Evolutionary conservation across 2,113 vertebrate species (phyloP).

Genomic region (Collichthys lucidus): DNA sequence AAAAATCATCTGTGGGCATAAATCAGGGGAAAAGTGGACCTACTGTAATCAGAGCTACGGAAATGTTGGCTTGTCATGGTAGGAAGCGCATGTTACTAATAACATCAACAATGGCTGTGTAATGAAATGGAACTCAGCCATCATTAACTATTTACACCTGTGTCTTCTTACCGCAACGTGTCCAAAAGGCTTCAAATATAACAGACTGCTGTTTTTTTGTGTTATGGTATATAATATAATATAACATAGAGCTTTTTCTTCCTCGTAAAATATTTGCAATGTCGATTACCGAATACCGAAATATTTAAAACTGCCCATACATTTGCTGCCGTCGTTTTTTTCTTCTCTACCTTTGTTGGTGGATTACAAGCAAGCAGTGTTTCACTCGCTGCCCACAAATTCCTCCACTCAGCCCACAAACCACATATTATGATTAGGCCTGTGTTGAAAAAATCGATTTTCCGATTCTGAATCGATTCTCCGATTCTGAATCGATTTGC

Average conservation of each 20-base stretch:
- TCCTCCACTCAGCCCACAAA: too few species aligned
- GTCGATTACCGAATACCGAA: not conserved
- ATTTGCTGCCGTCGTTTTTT: not conserved
- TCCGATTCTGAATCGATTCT: too few species aligned
- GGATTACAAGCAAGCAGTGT: not conserved
- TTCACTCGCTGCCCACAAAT: too few species aligned
- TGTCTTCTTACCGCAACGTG: not conserved
- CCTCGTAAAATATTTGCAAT: not conserved
- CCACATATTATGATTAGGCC: too few species aligned
- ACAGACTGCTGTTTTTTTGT: not conserved
- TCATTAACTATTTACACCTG: not conserved
- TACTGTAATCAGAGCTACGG: slow-evolving; percentile 5
- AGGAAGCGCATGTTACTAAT: not conserved
- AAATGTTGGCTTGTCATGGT: not conserved
- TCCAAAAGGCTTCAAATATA: not conserved
- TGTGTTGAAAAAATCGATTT: too few species aligned
- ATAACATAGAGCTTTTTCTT: not conserved
- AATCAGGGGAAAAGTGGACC: not conserved
- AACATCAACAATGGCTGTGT: not conserved
- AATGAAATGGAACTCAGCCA: not conserved
- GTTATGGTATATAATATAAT: too few species aligned
- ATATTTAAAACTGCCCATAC: not conserved
- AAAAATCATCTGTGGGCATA: slow-evolving; percentile 12
- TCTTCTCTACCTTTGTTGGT: not conserved
- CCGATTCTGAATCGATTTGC: too few species aligned